Percentiles rank a stretch among this genome's conserved stretches.
Evolutionary conservation across 2,888 invertebrate genomes (phyloP).

Genomic region (Pristionchus entomophagus): DNA sequence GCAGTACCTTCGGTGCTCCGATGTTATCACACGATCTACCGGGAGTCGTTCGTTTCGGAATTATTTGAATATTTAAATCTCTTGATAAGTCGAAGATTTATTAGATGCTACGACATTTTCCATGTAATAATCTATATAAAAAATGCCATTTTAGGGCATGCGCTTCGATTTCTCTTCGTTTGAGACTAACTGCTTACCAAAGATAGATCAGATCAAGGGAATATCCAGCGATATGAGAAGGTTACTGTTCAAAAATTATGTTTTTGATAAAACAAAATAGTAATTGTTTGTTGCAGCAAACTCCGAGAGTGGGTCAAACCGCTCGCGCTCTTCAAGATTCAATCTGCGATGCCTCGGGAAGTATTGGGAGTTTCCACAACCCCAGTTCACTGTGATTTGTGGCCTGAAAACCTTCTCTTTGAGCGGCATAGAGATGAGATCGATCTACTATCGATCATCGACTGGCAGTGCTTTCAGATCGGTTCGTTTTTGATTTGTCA

Average conservation of each 20-base stretch:
- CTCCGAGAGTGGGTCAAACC: constrained; percentile 2
- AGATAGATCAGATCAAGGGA: not conserved
- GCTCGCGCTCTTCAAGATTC: not conserved
- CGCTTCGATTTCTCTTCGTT: not conserved
- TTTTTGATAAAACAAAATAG: not conserved
- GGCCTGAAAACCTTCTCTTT: not conserved
- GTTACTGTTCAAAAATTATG: not conserved
- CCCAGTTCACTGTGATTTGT: not conserved
- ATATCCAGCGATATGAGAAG: not conserved
- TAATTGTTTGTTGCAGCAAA: not conserved
- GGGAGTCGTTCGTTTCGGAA: too few species aligned
- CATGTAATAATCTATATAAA: too few species aligned
- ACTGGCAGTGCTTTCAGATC: constrained; percentile 30
- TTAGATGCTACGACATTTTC: too few species aligned
- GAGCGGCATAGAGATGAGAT: not conserved
- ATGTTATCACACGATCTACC: too few species aligned
- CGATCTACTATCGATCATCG: not conserved
- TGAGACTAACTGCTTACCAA: not conserved
- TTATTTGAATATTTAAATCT: too few species aligned
- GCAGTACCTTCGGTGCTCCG: not conserved
- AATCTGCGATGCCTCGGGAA: not conserved
- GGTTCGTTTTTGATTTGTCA: not conserved
- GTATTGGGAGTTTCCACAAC: not conserved
- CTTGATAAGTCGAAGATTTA: too few species aligned
- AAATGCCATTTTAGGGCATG: too few species aligned